Conservation (phyloP, 2,113 vertebrate genomes). For the Eonycteris spelaea region DNA sequence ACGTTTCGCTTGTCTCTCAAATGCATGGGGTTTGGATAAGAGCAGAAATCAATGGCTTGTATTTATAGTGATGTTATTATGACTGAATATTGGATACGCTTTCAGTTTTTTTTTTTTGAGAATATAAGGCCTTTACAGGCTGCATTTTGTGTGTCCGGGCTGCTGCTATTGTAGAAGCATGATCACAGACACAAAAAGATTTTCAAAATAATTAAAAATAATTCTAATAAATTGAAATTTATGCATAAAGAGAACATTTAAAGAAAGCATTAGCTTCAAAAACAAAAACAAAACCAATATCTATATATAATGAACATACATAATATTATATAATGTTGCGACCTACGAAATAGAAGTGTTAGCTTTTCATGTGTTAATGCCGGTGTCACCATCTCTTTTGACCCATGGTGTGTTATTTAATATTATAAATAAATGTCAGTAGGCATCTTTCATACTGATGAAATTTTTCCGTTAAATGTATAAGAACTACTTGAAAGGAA, state of each 20-base stretch:
- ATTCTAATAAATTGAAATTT: background rate
- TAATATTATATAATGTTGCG: background rate
- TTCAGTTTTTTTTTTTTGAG: background rate
- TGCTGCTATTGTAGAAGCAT: background rate
- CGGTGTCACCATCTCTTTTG: background rate
- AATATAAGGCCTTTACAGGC: background rate
- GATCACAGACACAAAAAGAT: background rate
- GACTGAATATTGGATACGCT: background rate
- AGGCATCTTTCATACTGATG: background rate
- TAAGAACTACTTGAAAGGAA: slow-evolving; percentile 55
- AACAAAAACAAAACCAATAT: background rate
- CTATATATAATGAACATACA: background rate
- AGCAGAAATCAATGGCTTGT: background rate
- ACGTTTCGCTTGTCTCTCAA: background rate
- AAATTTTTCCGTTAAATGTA: background rate
- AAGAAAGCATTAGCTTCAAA: background rate
- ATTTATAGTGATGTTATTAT: background rate
- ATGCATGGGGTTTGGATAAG: background rate
- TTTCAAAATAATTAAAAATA: background rate
- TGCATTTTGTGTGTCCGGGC: background rate
- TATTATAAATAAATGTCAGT: background rate
- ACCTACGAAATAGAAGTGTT: background rate
- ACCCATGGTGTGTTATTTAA: background rate
- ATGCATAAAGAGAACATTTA: background rate
- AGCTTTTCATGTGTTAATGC: background rate